Conservation (phyloP, 1,140 invertebrate genomes). For the Harpegnathos saltator region DNA sequence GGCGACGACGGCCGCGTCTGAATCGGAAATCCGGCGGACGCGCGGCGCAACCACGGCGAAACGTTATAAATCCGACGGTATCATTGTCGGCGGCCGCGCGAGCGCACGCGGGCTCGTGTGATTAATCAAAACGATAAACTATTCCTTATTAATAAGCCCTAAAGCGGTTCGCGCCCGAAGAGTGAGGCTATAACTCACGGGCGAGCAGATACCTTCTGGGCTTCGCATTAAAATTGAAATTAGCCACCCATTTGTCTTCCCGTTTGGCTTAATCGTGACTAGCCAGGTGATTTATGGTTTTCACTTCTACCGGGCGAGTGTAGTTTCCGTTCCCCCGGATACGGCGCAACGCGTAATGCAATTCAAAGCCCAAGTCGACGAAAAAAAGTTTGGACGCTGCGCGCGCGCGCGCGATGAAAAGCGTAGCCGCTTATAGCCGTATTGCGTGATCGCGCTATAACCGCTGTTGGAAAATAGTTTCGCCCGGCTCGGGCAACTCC, state of each 20-base stretch:
- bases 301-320: conserved; percentile 63
- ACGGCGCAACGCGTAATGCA: conserved; percentile 66
- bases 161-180: conserved; percentile 55
- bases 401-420: conserved; percentile 67
- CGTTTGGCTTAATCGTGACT: conserved; percentile 75
- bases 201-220: conserved; percentile 47
- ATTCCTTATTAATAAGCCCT: conserved; percentile 60
- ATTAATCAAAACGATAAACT: conserved; percentile 59
- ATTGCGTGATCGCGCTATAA: conserved; percentile 74
- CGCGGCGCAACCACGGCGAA: not conserved
- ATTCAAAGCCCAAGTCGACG: conserved; percentile 61
- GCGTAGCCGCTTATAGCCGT: conserved; percentile 70
- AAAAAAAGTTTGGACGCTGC: conserved; percentile 66
- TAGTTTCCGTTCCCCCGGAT: conserved; percentile 58
- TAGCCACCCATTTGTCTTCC: conserved; percentile 78
- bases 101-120: too few relatives aligned
- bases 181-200: conserved; percentile 54
- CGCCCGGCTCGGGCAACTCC: conserved; percentile 49
- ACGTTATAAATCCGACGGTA: conserved; percentile 22
- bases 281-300: conserved; percentile 76
- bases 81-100: conserved; percentile 15
- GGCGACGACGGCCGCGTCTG: conserved; percentile 10
- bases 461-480: conserved; percentile 74
- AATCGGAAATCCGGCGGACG: conserved; percentile 45
- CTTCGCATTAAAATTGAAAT: conserved; percentile 76